Conservation (phyloP, 2,888 invertebrate genomes). For the Prosopocoilus inquinatus region DNA sequence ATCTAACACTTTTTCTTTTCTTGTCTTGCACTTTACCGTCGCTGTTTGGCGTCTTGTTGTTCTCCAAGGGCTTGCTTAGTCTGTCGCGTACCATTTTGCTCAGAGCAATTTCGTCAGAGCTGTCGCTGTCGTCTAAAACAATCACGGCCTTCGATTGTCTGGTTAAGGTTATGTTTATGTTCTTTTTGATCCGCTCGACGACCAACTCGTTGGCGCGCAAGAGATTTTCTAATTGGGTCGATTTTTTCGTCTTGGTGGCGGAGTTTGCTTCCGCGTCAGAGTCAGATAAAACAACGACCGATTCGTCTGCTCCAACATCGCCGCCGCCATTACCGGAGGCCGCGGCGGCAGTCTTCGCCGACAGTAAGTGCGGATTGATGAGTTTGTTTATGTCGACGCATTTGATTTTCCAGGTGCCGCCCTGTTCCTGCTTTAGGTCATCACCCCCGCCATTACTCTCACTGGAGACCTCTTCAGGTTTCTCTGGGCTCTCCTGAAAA, state of each 20-base stretch:
- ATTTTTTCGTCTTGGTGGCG: constrained; percentile 9
- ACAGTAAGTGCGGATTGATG: constrained; percentile 33
- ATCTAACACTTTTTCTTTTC: not conserved
- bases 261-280: constrained; percentile 38
- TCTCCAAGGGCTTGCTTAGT: not conserved
- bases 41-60: not conserved
- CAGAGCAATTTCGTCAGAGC: not conserved
- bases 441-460: not conserved
- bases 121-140: constrained; percentile 8
- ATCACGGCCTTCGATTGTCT: constrained; percentile 4
- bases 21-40: not conserved
- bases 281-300: constrained; percentile 41
- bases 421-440: not conserved
- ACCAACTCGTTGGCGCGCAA: not conserved
- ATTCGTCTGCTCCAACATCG: constrained; percentile 26
- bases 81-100: not conserved
- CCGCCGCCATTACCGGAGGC: too few species aligned
- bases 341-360: not conserved
- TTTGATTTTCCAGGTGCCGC: constrained; percentile 34
- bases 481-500: not conserved
- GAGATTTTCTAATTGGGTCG: not conserved
- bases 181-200: not conserved
- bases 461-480: not conserved
- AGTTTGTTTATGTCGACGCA: constrained; percentile 46
- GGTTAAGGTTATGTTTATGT: not conserved